Evolutionary conservation across 1,140 invertebrate genomes (phyloP).

Genomic region (Drosophila ananassae): DNA sequence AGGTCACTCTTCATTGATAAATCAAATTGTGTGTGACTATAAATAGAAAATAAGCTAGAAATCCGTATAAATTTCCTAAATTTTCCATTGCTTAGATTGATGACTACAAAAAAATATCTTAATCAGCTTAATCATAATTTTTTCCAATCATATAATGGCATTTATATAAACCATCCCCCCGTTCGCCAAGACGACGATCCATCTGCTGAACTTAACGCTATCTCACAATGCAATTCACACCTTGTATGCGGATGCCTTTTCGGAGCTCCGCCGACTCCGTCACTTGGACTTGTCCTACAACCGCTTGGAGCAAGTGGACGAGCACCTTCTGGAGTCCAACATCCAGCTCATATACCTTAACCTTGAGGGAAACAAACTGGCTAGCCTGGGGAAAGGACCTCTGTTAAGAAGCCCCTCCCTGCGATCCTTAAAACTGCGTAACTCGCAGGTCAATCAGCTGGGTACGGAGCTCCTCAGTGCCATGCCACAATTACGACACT

Average conservation of each 20-base stretch:
- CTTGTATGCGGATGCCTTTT: constrained; percentile 69
- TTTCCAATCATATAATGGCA: too few species aligned
- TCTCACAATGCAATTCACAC: constrained; percentile 75
- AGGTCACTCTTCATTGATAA: too few species aligned
- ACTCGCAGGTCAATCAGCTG: constrained; percentile 72
- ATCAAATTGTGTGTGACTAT: too few species aligned
- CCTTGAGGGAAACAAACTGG: constrained; percentile 77
- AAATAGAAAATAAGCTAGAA: too few species aligned
- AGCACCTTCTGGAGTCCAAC: constrained; percentile 70
- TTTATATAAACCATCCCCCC: not conserved
- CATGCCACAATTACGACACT: constrained; percentile 60
- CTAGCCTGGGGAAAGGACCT: constrained; percentile 46
- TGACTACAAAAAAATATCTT: not conserved
- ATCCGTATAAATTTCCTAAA: too few species aligned
- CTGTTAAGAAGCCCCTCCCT: constrained; percentile 60
- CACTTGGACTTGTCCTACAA: constrained; percentile 77
- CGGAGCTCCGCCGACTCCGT: constrained; percentile 46
- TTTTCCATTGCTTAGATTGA: too few species aligned
- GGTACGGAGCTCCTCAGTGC: constrained; percentile 44
- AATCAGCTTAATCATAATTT: not conserved
- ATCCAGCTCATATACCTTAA: constrained; percentile 55
- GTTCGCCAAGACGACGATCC: constrained; percentile 47
- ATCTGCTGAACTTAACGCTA: constrained; percentile 65
- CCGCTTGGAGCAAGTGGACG: constrained; percentile 75
- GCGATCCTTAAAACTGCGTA: constrained; percentile 65